Evolutionary conservation across 2,888 invertebrate genomes (phyloP), one percentile per base, ranked within the genome.

Genomic region (Clistopyga incitator): DNA sequence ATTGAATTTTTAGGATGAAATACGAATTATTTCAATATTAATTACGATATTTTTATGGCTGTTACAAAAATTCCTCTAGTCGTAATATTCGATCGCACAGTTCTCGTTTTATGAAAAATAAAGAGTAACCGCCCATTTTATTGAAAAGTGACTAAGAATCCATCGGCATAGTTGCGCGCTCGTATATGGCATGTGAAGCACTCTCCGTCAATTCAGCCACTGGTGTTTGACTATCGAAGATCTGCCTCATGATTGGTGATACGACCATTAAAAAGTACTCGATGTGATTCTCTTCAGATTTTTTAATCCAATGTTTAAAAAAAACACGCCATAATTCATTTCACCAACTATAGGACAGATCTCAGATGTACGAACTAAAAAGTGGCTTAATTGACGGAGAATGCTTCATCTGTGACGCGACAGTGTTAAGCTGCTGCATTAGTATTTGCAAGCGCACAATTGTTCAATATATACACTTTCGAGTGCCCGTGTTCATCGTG

Each of bases 361-460:
- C 29, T 29, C 3, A 29, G 29, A 29, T 29, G 4, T 2, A 29
- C 29, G 29, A 29, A 29, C n/a, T n/a, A n/a, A 29, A 29, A 29
- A 29, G 29, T 29, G 29, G 29, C 29, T 29, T 3, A 29, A 29
- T 4, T 29, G 29, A 29, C 3, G 4, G 29, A 29, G 4, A 18
- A 54, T 54, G 25, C 25, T 34, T 34, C 61, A 61, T 38, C 38
- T 64, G 64, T 64, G 38, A 64, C 64, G 64, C 64, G 64, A 64
- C 64, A 64, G 64, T 64, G 64, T 56, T 38, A 64, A 64, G 64
- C 64, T 64, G 42, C 38, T 64, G 64, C 64, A 38, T 8, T 38
- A 6, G 34, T 38, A 64, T 42, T 64, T 64, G 20, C 64, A 64
- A 64, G 64, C 64, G 38, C 38, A 64, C 64, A 64, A 64, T 64